Percentiles rank a stretch among this genome's conserved stretches.
Evolutionary conservation across 2,888 invertebrate species (phyloP).

Genomic region (Geophilus truncorum): DNA sequence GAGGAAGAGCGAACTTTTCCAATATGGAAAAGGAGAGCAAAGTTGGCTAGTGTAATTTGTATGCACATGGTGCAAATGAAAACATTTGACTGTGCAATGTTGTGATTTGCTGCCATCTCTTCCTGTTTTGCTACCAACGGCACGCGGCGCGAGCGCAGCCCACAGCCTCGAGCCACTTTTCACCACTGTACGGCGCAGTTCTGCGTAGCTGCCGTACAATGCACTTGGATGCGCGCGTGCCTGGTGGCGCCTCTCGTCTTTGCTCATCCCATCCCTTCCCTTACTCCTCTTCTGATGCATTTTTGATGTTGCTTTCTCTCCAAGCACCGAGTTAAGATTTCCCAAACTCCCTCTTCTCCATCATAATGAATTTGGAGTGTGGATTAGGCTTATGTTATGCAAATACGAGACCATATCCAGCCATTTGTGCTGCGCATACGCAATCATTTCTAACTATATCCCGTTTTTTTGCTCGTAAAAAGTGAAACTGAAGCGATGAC

Average conservation of each 20-base stretch:
- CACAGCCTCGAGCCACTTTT: background rate
- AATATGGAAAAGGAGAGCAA: background rate
- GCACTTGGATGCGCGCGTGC: background rate
- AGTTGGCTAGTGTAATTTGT: background rate
- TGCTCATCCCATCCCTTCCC: background rate
- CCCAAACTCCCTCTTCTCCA: background rate
- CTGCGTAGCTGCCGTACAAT: too few relatives aligned
- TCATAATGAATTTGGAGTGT: conserved; percentile 24
- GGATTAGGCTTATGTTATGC: conserved; percentile 22
- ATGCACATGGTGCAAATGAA: background rate
- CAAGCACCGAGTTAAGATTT: conserved; percentile 25
- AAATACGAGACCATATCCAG: background rate
- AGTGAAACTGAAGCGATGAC: background rate
- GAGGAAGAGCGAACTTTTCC: too few relatives aligned
- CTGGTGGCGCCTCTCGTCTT: background rate
- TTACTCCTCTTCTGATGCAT: background rate
- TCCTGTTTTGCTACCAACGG: background rate
- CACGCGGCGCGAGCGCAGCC: background rate
- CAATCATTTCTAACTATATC: background rate
- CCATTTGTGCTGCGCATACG: background rate
- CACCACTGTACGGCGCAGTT: too few relatives aligned
- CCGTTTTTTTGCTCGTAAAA: background rate
- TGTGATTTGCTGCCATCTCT: background rate
- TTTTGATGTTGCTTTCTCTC: background rate
- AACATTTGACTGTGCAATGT: conserved; percentile 6